These are phyloP conservation scores for Drosophila bifasciata DNA, from an alignment of 1,140 invertebrate species.

Conservation along the genomic window DNA sequence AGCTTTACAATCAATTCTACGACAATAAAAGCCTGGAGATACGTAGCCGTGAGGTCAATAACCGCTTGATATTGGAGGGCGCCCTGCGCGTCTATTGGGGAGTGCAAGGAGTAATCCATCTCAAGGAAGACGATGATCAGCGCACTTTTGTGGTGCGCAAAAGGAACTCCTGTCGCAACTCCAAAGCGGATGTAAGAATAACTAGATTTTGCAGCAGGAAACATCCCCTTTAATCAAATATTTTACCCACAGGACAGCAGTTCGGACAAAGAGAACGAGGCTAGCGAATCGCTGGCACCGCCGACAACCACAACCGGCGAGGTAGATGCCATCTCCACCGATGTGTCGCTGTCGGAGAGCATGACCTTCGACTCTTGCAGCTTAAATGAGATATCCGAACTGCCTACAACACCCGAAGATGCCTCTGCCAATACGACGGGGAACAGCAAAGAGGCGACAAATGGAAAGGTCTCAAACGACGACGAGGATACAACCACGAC, in stretches of 20 bases:
- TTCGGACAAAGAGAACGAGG: conserved; percentile 81
- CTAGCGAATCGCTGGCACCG: conserved; percentile 72
- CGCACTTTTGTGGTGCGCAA: conserved; percentile 89
- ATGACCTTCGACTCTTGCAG: conserved; percentile 83
- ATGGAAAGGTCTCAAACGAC: conserved; percentile 53
- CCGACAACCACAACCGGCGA: conserved; percentile 69
- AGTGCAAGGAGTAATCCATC: conserved; percentile 91
- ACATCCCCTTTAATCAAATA: neutral
- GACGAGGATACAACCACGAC: conserved; percentile 71
- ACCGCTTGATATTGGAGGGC: conserved; percentile 91
- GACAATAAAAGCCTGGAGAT: conserved; percentile 92
- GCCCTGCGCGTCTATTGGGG: conserved; percentile 94
- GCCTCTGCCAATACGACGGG: conserved; percentile 86
- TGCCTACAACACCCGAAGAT: conserved; percentile 80
- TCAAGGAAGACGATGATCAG: conserved; percentile 95
- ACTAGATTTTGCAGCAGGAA: neutral
- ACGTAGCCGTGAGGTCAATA: conserved; percentile 91
- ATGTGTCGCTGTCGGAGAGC: conserved; percentile 82
- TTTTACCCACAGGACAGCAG: conserved; percentile 58
- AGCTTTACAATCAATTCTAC: conserved; percentile 89
- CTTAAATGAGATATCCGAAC: conserved; percentile 73
- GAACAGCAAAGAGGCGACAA: conserved; percentile 84
- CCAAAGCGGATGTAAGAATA: conserved; percentile 67
- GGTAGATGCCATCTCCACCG: conserved; percentile 75
- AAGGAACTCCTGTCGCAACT: conserved; percentile 87